phyloP scores from a whole-genome alignment of 2,797 vertebrate genomes.

The Acipenser transmontanus region DNA sequence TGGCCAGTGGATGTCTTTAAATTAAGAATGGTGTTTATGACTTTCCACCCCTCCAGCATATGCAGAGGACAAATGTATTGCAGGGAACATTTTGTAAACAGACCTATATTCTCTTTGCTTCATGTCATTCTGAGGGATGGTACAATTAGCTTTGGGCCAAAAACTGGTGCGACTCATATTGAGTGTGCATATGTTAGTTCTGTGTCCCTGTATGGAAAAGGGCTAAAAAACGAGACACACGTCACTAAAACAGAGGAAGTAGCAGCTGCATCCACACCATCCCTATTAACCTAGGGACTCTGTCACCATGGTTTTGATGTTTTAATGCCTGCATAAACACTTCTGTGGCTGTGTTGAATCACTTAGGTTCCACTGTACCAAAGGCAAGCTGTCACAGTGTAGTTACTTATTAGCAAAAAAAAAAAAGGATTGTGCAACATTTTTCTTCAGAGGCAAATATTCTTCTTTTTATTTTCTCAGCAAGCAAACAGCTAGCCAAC shows the following conservation, averaged over 20 bases:
- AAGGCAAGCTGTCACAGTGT: background rate
- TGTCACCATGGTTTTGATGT: background rate
- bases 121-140: too few species aligned
- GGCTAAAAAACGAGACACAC: background rate
- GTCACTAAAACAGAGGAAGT: slow-evolving; percentile 2
- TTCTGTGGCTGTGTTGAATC: background rate
- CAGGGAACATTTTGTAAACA: background rate
- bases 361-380: background rate
- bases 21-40: too few species aligned
- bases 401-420: background rate
- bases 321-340: slow-evolving; percentile 1
- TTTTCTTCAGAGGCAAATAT: too few species aligned
- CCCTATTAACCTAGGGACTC: background rate
- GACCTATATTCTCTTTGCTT: background rate
- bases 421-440: too few species aligned
- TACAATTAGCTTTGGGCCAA: background rate
- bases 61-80: too few species aligned
- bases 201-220: background rate
- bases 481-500: too few species aligned
- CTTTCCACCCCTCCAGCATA: too few species aligned
- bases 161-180: slow-evolving; percentile 11
- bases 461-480: too few species aligned
- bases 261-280: background rate
- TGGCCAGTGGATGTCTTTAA: too few species aligned
- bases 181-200: slow-evolving; percentile 16